phyloP scores from a whole-genome alignment of 2,888 invertebrate genomes.

The Lithosia quadra region DNA sequence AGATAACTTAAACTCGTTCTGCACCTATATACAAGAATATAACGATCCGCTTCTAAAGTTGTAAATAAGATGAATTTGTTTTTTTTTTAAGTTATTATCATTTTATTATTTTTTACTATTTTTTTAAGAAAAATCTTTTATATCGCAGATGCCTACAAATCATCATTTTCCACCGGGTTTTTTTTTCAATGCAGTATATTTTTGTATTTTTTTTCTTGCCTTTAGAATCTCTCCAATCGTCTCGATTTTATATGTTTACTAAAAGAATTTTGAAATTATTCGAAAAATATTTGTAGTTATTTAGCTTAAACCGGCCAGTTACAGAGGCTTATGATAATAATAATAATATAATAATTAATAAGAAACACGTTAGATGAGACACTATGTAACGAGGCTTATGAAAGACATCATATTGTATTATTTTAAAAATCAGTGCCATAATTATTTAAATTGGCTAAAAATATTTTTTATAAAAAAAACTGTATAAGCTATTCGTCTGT shows the following conservation, averaged over 20 bases:
- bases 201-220: slow-evolving; percentile 1
- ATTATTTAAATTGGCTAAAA: slow-evolving; percentile 42
- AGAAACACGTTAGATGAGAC: slow-evolving; percentile 35
- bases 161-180: neutral
- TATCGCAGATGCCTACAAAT: neutral
- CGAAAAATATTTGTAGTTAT: neutral
- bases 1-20: too few species aligned
- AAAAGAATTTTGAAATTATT: neutral
- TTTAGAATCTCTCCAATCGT: slow-evolving; percentile 5
- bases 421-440: slow-evolving; percentile 51
- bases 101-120: neutral
- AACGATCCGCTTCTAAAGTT: slow-evolving; percentile 18
- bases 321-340: slow-evolving; percentile 42
- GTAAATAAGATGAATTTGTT: slow-evolving; percentile 32
- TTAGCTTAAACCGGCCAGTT: slow-evolving; percentile 36
- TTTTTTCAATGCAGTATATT: too few species aligned
- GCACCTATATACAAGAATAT: neutral
- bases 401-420: slow-evolving; percentile 16
- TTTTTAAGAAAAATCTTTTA: neutral
- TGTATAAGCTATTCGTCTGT: slow-evolving; percentile 24
- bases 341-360: slow-evolving; percentile 17
- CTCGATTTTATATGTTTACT: neutral
- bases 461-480: slow-evolving; percentile 1
- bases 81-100: neutral
- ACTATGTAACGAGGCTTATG: slow-evolving; percentile 41